Evolutionary conservation across 2,113 vertebrate genomes (phyloP).

Genomic region (Isurus oxyrinchus): DNA sequence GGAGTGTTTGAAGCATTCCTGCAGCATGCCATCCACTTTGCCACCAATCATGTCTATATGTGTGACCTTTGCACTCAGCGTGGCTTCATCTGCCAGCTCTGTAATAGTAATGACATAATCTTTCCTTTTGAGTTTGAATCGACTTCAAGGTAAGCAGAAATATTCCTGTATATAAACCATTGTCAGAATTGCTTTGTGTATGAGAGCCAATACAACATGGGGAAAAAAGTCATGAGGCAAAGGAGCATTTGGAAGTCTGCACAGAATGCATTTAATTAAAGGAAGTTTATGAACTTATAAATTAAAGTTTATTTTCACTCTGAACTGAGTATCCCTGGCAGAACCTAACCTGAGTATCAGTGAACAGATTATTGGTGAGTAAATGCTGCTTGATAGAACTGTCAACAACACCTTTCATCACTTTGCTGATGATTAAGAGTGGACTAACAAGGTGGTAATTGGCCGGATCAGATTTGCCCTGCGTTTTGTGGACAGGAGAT

Average conservation of each 20-base stretch:
- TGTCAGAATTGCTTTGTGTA: fast-evolving
- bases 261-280: neutral
- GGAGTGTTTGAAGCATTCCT: conserved; percentile 60
- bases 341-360: neutral
- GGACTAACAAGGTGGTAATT: neutral
- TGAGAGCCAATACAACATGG: neutral
- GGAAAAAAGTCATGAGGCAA: neutral
- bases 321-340: neutral
- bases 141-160: conserved; percentile 67
- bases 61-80: conserved; percentile 89
- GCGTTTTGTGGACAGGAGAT: neutral
- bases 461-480: neutral
- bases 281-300: neutral
- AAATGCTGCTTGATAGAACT: neutral
- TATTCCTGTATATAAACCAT: neutral
- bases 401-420: neutral
- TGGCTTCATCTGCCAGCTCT: conserved; percentile 92
- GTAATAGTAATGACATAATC: conserved; percentile 72
- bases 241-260: neutral
- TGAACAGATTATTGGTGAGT: neutral
- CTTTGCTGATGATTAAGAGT: neutral
- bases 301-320: neutral
- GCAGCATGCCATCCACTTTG: conserved; percentile 60
- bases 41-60: conserved; percentile 74
- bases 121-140: conserved; percentile 90